phyloP scores from a whole-genome alignment of 2,888 invertebrate genomes.

The Metacarcinus magister region DNA sequence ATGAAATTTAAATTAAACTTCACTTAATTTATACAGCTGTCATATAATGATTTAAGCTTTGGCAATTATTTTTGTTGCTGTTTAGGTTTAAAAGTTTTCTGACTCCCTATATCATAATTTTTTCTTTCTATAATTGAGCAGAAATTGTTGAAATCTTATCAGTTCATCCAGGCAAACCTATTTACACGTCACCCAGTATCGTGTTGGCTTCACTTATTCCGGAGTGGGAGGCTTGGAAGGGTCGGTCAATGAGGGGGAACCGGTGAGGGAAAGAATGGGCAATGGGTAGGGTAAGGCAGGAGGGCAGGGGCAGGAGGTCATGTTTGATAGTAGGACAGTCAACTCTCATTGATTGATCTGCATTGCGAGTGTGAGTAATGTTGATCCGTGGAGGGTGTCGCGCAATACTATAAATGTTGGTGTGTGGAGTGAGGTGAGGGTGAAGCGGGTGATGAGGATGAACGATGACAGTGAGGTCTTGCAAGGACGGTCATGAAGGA shows the following conservation, averaged over 20 bases:
- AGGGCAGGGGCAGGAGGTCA: constrained; percentile 50
- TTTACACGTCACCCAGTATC: not conserved
- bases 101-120: too few species aligned
- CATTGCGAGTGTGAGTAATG: not conserved
- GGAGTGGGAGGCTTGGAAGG: not conserved
- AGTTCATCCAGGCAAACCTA: too few species aligned
- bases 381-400: not conserved
- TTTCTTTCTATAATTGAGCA: too few species aligned
- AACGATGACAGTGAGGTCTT: not conserved
- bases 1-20: too few species aligned
- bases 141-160: too few species aligned
- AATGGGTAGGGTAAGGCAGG: not conserved
- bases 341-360: constrained; percentile 57
- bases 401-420: constrained; percentile 22
- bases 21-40: too few species aligned
- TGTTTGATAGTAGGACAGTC: constrained; percentile 50
- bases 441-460: not conserved
- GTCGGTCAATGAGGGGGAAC: not conserved
- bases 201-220: not conserved
- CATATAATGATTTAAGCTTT: too few species aligned
- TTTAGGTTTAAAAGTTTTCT: too few species aligned
- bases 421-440: not conserved
- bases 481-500: not conserved
- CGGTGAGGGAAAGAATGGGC: not conserved
- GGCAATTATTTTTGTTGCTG: too few species aligned